Evolutionary conservation across 2,797 vertebrate genomes (phyloP), one percentile per base, ranked within the genome.

Genomic region (Benthosema pterotum): DNA sequence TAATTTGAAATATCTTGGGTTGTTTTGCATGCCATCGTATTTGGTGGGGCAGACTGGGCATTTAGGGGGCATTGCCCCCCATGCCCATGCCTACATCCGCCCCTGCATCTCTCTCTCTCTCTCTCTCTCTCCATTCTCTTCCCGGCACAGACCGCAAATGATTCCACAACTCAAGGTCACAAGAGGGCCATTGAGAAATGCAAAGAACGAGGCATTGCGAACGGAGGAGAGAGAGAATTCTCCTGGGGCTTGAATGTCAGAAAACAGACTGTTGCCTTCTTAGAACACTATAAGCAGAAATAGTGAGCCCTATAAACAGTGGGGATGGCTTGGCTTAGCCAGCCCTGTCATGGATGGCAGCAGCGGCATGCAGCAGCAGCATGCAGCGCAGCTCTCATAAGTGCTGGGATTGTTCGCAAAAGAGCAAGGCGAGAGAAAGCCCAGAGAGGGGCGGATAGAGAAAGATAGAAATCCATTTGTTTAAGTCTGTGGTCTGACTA

Each of bases 401-500:
- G 71, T 63, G 52, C 75, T 64, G 88, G 28, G 88, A 88, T 93
- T 93, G 93, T 94, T 89, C 83, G 64, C 74, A 25, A 74, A 80
- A 62, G 55, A 58, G 45, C 25, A 60, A 1, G 47, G 53, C 57
- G 52, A 50, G 56, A 54, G 71, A 63, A 61, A 63, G 51, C 1
- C 1, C 45, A 56, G 77, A 57, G 70, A 60, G 59, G 59, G 28
- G 32, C 25, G 15, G 13, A 60, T 25, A 62, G 60, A 65, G 73
- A 73, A 50, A 86, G 80, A 89, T 87, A 87, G 89, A 89, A 91
- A 92, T 91, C 79, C 87, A 87, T 88, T 94, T 92, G 83, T 25
- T 25, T 88, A 87, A 87, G 90, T 89, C 50, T 60, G 87, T 84
- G 87, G 87, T 84, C 70, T 70, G 89, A 85, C 87, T 85, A 90